Percentiles rank a stretch among this genome's conserved stretches.
Evolutionary conservation across 2,113 vertebrate species (phyloP).

Genomic region (Hemicordylus capensis): DNA sequence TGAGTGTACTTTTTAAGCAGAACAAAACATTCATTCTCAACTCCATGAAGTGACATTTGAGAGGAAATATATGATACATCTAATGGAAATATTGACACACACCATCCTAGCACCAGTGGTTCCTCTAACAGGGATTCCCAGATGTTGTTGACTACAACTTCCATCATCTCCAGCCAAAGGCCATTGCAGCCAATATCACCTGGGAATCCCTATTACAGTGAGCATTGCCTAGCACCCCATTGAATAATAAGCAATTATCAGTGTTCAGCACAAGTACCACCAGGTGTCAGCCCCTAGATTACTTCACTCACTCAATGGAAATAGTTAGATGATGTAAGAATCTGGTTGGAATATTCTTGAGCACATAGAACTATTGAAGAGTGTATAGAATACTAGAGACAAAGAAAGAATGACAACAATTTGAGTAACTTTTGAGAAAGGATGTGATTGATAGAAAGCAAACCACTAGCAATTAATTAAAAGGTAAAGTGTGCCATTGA

Average conservation of each 20-base stretch:
- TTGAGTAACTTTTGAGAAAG: background rate
- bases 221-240: too few species aligned
- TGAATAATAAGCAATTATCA: background rate
- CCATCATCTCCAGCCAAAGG: too few species aligned
- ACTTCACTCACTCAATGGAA: background rate
- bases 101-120: background rate
- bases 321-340: background rate
- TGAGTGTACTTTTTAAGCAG: constrained; percentile 29
- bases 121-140: too few species aligned
- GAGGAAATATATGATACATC: background rate
- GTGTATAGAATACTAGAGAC: background rate
- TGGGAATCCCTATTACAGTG: too few species aligned
- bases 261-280: background rate
- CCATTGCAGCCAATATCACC: too few species aligned
- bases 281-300: background rate
- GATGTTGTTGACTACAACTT: too few species aligned
- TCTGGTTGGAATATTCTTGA: background rate
- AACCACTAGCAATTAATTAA: background rate
- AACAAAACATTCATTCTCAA: constrained; percentile 3
- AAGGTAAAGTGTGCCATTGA: too few species aligned
- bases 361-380: background rate
- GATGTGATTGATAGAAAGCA: background rate
- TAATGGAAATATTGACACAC: background rate
- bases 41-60: background rate
- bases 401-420: background rate